Percentiles rank a stretch among this genome's conserved stretches.
phyloP scores from a whole-genome alignment of 2,113 vertebrate genomes.

The Hypanus sabinus region DNA sequence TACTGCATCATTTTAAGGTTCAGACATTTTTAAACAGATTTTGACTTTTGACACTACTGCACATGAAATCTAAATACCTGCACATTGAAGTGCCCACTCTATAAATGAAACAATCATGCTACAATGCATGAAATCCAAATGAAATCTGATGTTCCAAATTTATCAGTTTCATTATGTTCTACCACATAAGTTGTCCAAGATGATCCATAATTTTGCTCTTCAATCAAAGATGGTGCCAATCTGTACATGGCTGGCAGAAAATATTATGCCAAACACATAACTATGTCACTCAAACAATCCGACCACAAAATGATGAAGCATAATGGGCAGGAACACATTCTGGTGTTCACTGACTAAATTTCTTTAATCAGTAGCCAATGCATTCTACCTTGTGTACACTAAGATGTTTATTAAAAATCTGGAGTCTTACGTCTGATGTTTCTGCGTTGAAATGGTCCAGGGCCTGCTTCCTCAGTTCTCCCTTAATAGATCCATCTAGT shows the following conservation, averaged over 20 bases:
- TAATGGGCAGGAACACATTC: background rate
- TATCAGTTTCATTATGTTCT: background rate
- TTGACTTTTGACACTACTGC: background rate
- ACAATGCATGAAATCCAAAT: background rate
- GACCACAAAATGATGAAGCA: background rate
- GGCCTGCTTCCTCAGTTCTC: slow-evolving; percentile 91
- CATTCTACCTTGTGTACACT: background rate
- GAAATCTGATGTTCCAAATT: background rate
- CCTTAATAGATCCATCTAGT: slow-evolving; percentile 94
- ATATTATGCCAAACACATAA: background rate
- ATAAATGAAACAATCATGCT: background rate
- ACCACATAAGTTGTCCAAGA: background rate
- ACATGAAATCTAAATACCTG: background rate
- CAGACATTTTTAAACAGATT: background rate
- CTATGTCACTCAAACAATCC: background rate
- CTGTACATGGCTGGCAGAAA: background rate
- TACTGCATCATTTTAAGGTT: background rate
- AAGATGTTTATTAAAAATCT: background rate
- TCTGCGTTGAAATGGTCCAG: slow-evolving; percentile 97
- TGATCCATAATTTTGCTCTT: background rate
- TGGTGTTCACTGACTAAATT: background rate
- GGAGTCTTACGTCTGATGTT: slow-evolving; percentile 76
- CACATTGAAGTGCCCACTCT: background rate
- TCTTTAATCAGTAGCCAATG: background rate
- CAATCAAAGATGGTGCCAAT: background rate